Evolutionary conservation across 2,888 invertebrate species (phyloP).

Genomic region (Priocnemis perturbator): DNA sequence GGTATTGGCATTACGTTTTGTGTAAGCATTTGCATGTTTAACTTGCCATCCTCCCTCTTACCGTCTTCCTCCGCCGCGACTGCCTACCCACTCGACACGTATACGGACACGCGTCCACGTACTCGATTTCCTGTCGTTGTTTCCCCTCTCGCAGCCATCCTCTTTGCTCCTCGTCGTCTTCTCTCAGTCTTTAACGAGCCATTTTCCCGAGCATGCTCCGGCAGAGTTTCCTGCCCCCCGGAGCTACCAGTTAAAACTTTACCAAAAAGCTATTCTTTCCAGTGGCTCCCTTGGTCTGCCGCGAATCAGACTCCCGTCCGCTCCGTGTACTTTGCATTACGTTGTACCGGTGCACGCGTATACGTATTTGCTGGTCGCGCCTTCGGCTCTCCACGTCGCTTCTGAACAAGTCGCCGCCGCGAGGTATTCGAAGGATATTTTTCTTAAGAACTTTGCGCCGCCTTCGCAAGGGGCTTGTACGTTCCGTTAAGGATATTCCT

Average conservation of each 20-base stretch:
- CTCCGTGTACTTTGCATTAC: not conserved
- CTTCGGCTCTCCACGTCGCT: not conserved
- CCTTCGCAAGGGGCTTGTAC: too few species aligned
- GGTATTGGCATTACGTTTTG: constrained; percentile 47
- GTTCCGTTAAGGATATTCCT: too few species aligned
- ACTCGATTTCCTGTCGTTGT: constrained; percentile 13
- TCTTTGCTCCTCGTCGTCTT: constrained; percentile 12
- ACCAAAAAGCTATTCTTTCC: constrained; percentile 41
- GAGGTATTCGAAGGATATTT: constrained; percentile 37
- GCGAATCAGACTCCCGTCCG: constrained; percentile 16
- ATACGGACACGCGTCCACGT: not conserved
- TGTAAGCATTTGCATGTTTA: constrained; percentile 61
- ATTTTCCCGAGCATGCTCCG: constrained; percentile 42
- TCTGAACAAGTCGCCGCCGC: constrained; percentile 13
- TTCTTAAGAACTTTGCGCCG: constrained; percentile 12
- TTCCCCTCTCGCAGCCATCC: not conserved
- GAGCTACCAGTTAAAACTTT: constrained; percentile 56
- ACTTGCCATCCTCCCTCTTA: constrained; percentile 34
- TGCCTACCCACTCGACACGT: constrained; percentile 12
- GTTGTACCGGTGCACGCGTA: not conserved
- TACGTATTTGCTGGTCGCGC: not conserved
- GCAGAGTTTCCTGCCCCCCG: constrained; percentile 19
- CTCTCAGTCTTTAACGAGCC: constrained; percentile 49
- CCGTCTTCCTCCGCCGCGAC: not conserved
- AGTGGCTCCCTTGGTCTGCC: not conserved